Conservation (phyloP, 2,888 invertebrate genomes). For the Drosophila seclusa region DNA sequence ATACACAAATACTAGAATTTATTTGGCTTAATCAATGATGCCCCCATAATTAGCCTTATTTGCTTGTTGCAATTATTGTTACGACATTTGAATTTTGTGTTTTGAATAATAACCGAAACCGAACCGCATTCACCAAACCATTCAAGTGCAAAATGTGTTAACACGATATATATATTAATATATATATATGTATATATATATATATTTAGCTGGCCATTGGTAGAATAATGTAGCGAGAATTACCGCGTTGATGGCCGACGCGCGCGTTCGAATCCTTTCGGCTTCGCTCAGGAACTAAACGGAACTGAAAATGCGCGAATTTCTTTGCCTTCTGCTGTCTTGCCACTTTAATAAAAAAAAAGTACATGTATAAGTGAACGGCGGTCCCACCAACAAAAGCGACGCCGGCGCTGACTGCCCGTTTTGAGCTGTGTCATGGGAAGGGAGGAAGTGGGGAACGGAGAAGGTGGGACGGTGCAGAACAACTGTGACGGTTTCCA, state of each 20-base stretch:
- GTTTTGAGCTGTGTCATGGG: constrained; percentile 7
- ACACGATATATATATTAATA: neutral
- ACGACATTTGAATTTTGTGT: constrained; percentile 7
- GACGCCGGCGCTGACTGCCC: constrained; percentile 48
- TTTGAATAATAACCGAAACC: constrained; percentile 20
- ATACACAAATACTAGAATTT: constrained; percentile 2
- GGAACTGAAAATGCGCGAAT: constrained; percentile 80
- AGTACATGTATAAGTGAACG: neutral
- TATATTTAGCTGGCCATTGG: constrained; percentile 16
- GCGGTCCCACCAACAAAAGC: constrained; percentile 24
- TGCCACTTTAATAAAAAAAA: constrained; percentile 65
- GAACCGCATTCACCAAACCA: constrained; percentile 7
- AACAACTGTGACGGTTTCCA: constrained; percentile 78
- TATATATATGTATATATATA: neutral
- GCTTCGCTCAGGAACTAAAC: constrained; percentile 83
- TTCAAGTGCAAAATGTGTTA: neutral
- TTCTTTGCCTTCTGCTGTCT: constrained; percentile 69
- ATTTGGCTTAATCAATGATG: constrained; percentile 1
- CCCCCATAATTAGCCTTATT: constrained; percentile 3
- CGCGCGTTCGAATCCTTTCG: constrained; percentile 84
- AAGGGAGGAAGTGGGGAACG: neutral
- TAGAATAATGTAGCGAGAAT: constrained; percentile 32
- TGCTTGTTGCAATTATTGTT: neutral
- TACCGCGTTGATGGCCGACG: constrained; percentile 66
- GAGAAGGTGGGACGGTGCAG: constrained; percentile 18